Base-by-base conservation (phyloP, 2,888 invertebrate species). In the Stenolophus ochropezus region DNA sequence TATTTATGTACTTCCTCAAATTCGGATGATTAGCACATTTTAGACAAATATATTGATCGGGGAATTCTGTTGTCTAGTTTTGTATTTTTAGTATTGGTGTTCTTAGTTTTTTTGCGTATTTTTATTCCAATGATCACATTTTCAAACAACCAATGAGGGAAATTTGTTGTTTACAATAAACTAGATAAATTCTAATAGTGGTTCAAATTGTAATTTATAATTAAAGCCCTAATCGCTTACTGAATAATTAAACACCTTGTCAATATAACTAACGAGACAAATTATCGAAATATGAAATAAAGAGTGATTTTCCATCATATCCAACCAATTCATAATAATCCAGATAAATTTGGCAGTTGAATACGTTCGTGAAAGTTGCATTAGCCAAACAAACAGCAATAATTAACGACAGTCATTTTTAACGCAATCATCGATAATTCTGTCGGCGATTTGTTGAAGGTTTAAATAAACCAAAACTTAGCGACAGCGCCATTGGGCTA, bases 401-500 rank as follows among this genome's bases (percentile, higher is more conserved):
- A 56, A 56, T 56, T 56, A 56, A 56, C 20, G 56, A 56, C 3
- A 11, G 11, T 4, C 56, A 56, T 11, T 56, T 8, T 16, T 56
- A 56, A 21, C 56, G 11, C 11, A 20, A 56, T 56, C 56, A 56
- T 56, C 56, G 56, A 56, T 56, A 56, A 56, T 20, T 56, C 56
- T 21, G 56, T 56, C 6, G 21, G 16, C 51, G 11, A 18, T 21
- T 18, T 56, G 56, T 56, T 20, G 1, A 5, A 5, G 4, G 8
- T 56, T 56, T 56, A 56, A 56, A 56, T 56, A 56, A 56, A 56
- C 56, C 18, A 56, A 56, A 56, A 56, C 11, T 56, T 56, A 56
- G 56, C 56, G 3, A 6, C 20, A 18, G 18, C 56, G 20, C 20
- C 56, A 20, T 1, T 20, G 20, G 18, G 56, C 20, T 56, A 56